These are phyloP conservation scores for Pyrrhosoma nymphula DNA, from an alignment of 2,888 invertebrate species.

Conservation along the genomic window DNA sequence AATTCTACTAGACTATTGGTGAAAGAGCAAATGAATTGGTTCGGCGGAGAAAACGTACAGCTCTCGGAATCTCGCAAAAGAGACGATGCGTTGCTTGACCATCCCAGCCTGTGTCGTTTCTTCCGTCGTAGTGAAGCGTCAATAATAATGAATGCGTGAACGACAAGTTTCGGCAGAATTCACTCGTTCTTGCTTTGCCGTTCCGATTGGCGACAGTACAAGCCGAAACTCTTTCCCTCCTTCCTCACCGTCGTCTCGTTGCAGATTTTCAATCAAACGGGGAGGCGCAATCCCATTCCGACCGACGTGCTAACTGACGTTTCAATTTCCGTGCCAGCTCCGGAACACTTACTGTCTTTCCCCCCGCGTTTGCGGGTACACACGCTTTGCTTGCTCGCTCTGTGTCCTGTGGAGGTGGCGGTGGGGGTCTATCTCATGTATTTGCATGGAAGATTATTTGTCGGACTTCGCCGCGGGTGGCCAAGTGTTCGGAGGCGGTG, in stretches of 20 bases:
- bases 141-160: neutral
- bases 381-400: no score
- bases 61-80: neutral
- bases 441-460: neutral
- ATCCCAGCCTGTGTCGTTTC: neutral
- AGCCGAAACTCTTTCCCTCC: neutral
- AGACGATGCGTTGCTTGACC: neutral
- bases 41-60: no score
- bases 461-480: neutral
- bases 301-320: neutral
- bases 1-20: no score
- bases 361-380: no score
- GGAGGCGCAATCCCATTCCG: neutral
- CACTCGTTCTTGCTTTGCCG: neutral
- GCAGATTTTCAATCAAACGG: neutral
- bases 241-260: neutral
- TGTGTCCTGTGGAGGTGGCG: no score
- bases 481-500: neutral
- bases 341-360: neutral
- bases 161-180: neutral
- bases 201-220: neutral
- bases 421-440: neutral
- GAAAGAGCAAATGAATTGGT: no score
- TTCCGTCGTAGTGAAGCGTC: neutral
- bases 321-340: constrained; percentile 1